phyloP scores from a whole-genome alignment of 2,113 vertebrate genomes.

The Anarrhichthys ocellatus region DNA sequence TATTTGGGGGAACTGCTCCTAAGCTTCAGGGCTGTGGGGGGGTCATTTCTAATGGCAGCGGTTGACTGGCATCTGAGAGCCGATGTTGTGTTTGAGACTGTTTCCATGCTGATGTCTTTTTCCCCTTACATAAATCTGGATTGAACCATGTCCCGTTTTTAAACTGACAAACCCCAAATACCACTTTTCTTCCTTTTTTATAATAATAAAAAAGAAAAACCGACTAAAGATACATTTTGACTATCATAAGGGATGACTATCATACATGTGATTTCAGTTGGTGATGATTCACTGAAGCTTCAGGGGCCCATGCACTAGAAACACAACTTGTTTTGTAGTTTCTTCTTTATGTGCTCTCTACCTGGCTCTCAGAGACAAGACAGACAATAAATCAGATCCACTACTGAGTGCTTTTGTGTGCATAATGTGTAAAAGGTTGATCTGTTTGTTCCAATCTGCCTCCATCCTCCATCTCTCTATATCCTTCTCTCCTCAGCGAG shows the following conservation, averaged over 20 bases:
- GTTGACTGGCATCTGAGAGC: constrained; percentile 29
- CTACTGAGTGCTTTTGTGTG: constrained; percentile 15
- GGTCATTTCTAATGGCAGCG: constrained; percentile 6
- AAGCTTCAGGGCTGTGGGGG: background rate
- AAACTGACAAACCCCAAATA: background rate
- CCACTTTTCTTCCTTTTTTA: background rate
- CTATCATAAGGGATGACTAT: background rate
- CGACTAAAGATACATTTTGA: background rate
- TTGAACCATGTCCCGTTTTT: background rate
- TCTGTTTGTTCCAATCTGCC: constrained; percentile 27
- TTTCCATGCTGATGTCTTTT: background rate
- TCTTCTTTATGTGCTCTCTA: background rate
- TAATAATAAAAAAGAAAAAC: background rate
- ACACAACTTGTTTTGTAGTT: constrained; percentile 5
- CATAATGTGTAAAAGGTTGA: constrained; percentile 26
- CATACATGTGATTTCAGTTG: background rate
- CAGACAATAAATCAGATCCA: constrained; percentile 21
- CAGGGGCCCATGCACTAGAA: constrained; percentile 17
- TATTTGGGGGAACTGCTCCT: background rate
- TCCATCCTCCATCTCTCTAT: constrained; percentile 29
- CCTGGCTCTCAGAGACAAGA: constrained; percentile 3
- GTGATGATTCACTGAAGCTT: constrained; percentile 3
- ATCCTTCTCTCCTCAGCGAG: constrained; percentile 85
- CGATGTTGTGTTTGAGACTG: background rate
- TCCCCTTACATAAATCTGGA: background rate